Base-by-base conservation (phyloP, 2,888 invertebrate species). In the Baronia brevicornis region DNA sequence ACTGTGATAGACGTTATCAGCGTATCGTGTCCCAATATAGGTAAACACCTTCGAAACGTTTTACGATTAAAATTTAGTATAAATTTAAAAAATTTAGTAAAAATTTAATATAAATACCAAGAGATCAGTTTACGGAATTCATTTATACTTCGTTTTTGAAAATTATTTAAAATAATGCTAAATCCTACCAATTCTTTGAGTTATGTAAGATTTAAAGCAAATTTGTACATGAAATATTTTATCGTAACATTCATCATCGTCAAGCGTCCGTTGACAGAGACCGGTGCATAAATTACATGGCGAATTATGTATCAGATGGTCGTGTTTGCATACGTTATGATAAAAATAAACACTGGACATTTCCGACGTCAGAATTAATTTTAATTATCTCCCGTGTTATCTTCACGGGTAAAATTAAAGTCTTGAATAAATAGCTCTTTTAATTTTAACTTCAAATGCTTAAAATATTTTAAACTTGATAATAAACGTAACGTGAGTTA, bases 201-300 rank as follows among this genome's bases (percentile, higher is more conserved):
- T n/a, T n/a, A n/a, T n/a, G n/a, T n/a, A n/a, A n/a, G n/a, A n/a
- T n/a, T n/a, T n/a, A n/a, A n/a, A n/a, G n/a, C n/a, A n/a, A n/a
- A n/a, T n/a, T n/a, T n/a, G n/a, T n/a, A n/a, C n/a, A 29, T 21
- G 15, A 26, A 30, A 21, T 7, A 22, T 30, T 29, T 30, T 23
- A 27, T 18, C 19, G 36, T 30, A 10, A 15, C 17, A 21, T 26
- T 14, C 21, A 31, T 36, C n/a, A n/a, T n/a, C 27, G 21, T 20
- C 21, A 20, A 18, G 17, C 21, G 13, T 19, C 22, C 27, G 31
- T 27, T 28, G 36, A 23, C 33, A 34, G 21, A 19, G 14, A 7
- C 21, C 26, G 14, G 30, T 31, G 30, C 22, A 31, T 36, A 31
- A 36, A 31, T 36, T 36, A 36, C 15, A 30, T 27, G 18, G 18